phyloP scores from a whole-genome alignment of 1,140 invertebrate genomes.

The Lepeophtheirus salmonis region DNA sequence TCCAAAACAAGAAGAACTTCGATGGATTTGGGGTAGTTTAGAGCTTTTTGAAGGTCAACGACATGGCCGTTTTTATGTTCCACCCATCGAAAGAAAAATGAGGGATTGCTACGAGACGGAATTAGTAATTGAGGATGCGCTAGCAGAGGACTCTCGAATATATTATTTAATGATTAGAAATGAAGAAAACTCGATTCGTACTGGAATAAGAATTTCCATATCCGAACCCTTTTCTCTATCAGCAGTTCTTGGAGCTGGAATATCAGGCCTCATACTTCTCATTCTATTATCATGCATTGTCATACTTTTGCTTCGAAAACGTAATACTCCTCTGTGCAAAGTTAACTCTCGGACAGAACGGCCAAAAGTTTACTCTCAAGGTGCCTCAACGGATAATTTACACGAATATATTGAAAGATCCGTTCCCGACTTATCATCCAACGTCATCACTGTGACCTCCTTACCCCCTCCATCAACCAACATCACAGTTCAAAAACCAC shows the following conservation, averaged over 20 bases:
- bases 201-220: not conserved
- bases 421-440: not conserved
- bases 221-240: not conserved
- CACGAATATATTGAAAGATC: not conserved
- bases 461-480: not conserved
- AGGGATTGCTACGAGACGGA: slow-evolving; percentile 1
- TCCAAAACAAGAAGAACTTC: slow-evolving; percentile 51
- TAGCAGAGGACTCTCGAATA: not conserved
- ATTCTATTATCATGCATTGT: not conserved
- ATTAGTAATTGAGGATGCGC: not conserved
- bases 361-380: not conserved
- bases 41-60: slow-evolving; percentile 41
- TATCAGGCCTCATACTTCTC: not conserved
- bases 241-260: not conserved
- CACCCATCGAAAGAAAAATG: not conserved
- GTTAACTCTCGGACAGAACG: not conserved
- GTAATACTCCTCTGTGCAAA: not conserved
- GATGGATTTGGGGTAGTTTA: slow-evolving; percentile 65
- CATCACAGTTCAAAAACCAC: not conserved
- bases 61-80: not conserved
- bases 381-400: not conserved
- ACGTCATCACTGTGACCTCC: not conserved
- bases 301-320: not conserved
- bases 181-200: not conserved
- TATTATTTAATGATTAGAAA: not conserved